Conservation (phyloP, 2,797 vertebrate genomes). For the Myotis daubentonii region DNA sequence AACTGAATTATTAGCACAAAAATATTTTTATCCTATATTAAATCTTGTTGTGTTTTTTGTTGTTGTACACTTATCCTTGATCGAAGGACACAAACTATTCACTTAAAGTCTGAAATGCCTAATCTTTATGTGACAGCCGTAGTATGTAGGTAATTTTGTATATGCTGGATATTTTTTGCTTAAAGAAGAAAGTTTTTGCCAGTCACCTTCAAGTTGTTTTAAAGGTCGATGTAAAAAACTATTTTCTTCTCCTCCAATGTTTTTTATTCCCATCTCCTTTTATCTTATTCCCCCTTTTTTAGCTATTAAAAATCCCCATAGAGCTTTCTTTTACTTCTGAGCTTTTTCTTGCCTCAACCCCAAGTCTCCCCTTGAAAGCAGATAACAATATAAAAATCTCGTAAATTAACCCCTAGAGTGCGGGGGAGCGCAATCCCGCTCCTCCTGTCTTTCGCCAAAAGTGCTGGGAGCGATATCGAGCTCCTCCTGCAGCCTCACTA, state of each 20-base stretch:
- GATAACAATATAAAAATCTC: constrained; percentile 5
- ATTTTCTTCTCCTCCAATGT: neutral
- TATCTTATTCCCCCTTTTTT: neutral
- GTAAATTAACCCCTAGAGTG: neutral
- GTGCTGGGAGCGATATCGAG: too few relatives aligned
- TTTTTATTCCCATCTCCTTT: neutral
- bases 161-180: constrained; percentile 9
- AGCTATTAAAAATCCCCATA: neutral
- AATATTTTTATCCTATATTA: constrained; percentile 2
- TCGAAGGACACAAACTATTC: neutral
- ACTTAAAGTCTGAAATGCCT: neutral
- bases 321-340: neutral
- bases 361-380: constrained; percentile 14
- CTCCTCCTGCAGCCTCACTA: too few relatives aligned
- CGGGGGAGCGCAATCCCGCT: too few relatives aligned
- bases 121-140: neutral
- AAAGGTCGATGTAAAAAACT: constrained; percentile 21
- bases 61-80: neutral
- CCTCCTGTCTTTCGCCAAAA: too few relatives aligned
- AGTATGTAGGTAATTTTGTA: neutral
- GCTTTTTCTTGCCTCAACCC: neutral
- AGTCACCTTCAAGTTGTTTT: neutral
- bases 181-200: neutral
- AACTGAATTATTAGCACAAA: neutral
- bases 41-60: neutral